Percentiles rank a stretch among this genome's conserved stretches.
phyloP scores from a whole-genome alignment of 2,113 vertebrate species.

The Cebus imitator region DNA sequence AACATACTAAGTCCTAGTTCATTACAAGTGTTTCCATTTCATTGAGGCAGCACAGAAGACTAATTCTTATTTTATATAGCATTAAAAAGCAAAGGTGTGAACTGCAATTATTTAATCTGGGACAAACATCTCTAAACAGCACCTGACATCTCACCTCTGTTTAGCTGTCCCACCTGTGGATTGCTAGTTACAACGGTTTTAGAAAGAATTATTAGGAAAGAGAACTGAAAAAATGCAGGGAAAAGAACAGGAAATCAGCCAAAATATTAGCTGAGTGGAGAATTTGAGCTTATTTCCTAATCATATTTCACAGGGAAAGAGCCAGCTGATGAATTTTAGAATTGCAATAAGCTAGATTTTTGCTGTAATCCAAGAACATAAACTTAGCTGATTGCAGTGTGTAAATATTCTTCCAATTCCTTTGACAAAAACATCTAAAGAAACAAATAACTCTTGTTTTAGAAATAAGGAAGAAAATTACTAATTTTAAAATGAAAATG shows the following conservation, averaged over 20 bases:
- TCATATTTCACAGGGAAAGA: conserved; percentile 4
- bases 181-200: background rate
- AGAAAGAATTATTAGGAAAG: background rate
- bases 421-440: background rate
- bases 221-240: background rate
- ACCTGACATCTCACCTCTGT: background rate
- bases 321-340: conserved; percentile 26
- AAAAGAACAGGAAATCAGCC: background rate
- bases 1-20: background rate
- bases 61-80: background rate
- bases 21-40: conserved; percentile 10
- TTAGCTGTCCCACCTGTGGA: background rate
- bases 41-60: background rate
- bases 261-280: background rate
- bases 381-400: background rate
- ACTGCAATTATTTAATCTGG: conserved; percentile 16
- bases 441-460: background rate
- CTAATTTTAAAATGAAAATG: conserved; percentile 4
- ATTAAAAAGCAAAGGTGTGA: background rate
- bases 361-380: background rate
- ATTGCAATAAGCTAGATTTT: background rate
- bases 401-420: conserved; percentile 33
- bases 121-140: conserved; percentile 8
- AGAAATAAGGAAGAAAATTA: background rate
- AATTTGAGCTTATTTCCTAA: background rate